Evolutionary conservation across 1,140 invertebrate genomes (phyloP), one percentile per base, ranked within the genome.

Genomic region (Lucilia sericata): DNA sequence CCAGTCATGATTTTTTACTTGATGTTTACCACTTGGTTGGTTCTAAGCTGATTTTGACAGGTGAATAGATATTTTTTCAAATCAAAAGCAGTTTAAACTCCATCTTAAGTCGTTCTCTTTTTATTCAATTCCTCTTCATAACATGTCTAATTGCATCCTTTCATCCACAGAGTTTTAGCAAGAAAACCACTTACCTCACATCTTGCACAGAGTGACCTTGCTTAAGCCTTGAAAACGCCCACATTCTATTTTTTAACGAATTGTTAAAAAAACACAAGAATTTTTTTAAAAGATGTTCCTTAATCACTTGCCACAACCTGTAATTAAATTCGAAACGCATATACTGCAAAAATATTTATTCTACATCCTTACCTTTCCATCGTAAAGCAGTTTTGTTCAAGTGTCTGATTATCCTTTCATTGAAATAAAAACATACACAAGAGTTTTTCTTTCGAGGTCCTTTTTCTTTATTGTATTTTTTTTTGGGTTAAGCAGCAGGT

Each of bases 351-450:
- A 21, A n/a, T 47, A 10, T 78, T 78, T 42, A 7, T 19, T 47
- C 8, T 19, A 19, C n/a, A 47, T 47, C n/a, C 47, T 78, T 25
- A 8, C 7, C n/a, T 78, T 10, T 19, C 2, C 2, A 14, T 13
- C 0, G 30, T n/a, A 78, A 19, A 49, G 36, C 36, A 78, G 14
- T 12, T 19, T 42, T 42, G 9, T 78, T 78, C 75, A 78, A 78
- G 75, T 78, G 75, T 14, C 14, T 78, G n/a, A 78, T 78, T 78
- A 78, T 78, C 75, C 75, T 78, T 78, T 78, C 36, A 47, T 47
- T 47, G 75, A 19, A 78, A 78, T 47, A 47, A 47, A 78, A 78
- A 78, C 75, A n/a, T 19, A 47, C 36, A 9, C 0, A 10, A 9
- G 14, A n/a, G 74, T 76, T 36, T 76, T 76, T n/a, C 34, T 76